Conservation (phyloP, 2,797 vertebrate genomes). For the Poeciliopsis presidionis region DNA sequence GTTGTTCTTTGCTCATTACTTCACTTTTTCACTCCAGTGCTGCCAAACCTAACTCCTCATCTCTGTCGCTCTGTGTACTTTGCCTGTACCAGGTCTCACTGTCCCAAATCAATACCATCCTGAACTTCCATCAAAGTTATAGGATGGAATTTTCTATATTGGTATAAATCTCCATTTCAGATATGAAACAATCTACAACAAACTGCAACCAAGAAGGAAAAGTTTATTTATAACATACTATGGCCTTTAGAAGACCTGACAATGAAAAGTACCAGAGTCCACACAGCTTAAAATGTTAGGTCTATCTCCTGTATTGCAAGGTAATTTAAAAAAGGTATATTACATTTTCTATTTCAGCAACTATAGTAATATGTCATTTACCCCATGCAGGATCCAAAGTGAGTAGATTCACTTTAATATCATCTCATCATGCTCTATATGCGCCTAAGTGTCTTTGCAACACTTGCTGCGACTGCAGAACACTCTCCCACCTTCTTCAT, state of each 20-base stretch:
- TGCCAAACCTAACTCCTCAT: neutral
- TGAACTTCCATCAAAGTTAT: neutral
- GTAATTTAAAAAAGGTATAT: slow-evolving; percentile 3
- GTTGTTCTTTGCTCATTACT: neutral
- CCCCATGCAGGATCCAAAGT: slow-evolving; percentile 3
- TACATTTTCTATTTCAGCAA: slow-evolving; percentile 12
- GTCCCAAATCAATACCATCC: neutral
- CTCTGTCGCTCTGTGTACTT: neutral
- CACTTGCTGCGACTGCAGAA: slow-evolving; percentile 29
- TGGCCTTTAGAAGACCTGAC: neutral
- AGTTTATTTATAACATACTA: neutral
- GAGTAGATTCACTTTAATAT: slow-evolving; percentile 10
- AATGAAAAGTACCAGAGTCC: neutral
- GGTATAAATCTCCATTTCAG: neutral
- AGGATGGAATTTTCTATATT: neutral
- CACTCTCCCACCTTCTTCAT: slow-evolving; percentile 23
- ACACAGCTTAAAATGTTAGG: neutral
- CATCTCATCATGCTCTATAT: slow-evolving; percentile 26
- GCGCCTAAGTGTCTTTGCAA: slow-evolving; percentile 16
- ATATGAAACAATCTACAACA: neutral
- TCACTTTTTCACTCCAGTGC: neutral
- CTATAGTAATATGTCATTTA: slow-evolving; percentile 5
- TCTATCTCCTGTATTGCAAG: neutral
- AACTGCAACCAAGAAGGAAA: neutral
- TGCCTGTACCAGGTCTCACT: neutral